Conservation (phyloP, 2,113 vertebrate species). For the Channa maculata region DNA sequence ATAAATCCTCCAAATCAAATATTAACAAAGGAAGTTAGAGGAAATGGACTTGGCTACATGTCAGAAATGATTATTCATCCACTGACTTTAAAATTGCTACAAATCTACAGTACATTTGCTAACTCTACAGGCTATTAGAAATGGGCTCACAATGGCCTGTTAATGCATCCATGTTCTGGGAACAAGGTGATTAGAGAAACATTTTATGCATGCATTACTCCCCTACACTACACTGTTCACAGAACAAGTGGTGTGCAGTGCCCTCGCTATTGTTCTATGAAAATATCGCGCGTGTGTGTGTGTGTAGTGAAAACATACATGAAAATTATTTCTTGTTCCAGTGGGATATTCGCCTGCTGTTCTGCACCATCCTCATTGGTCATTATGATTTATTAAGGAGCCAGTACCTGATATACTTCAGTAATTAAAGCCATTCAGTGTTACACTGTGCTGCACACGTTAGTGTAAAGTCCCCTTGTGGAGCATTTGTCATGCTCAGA, state of each 20-base stretch:
- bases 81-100: slow-evolving; percentile 42
- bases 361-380: slow-evolving; percentile 12
- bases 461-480: slow-evolving; percentile 13
- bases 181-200: slow-evolving; percentile 61
- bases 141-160: no score
- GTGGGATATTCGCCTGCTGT: slow-evolving; percentile 6
- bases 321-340: neutral
- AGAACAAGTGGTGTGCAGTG: slow-evolving; percentile 15
- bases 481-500: slow-evolving; percentile 33
- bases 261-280: slow-evolving; percentile 26
- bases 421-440: slow-evolving; percentile 40
- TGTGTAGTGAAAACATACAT: neutral
- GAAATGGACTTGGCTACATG: slow-evolving; percentile 56
- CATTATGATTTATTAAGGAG: slow-evolving; percentile 45
- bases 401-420: neutral
- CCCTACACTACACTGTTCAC: neutral
- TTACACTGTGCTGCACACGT: slow-evolving; percentile 5
- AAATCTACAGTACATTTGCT: slow-evolving; percentile 55
- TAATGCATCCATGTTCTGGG: slow-evolving; percentile 27
- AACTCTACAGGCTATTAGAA: neutral
- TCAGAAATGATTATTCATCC: slow-evolving; percentile 64
- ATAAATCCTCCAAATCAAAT: slow-evolving; percentile 63
- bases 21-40: slow-evolving; percentile 50
- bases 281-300: slow-evolving; percentile 20
- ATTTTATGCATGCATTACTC: slow-evolving; percentile 58